These are phyloP conservation scores for Phorcus lineatus DNA, from an alignment of 2,888 invertebrate genomes.

Conservation along the genomic window DNA sequence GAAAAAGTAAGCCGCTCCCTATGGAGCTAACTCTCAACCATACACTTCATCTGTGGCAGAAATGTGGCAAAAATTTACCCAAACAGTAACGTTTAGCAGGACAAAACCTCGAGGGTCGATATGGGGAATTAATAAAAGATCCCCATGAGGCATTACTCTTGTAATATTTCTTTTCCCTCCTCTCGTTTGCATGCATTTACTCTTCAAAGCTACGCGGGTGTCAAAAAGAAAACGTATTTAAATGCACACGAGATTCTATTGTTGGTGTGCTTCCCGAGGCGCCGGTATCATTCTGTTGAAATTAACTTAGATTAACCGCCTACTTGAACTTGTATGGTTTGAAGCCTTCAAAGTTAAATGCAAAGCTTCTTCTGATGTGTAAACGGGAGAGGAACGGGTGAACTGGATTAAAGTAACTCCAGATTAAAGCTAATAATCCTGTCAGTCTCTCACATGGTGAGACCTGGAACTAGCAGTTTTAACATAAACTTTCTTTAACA, in stretches of 20 bases:
- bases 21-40: too few relatives aligned
- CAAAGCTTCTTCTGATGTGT: neutral
- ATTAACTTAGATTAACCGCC: neutral
- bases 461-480: too few relatives aligned
- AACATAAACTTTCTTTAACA: too few relatives aligned
- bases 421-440: too few relatives aligned
- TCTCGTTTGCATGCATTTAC: constrained; percentile 2
- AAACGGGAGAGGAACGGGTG: too few relatives aligned
- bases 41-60: too few relatives aligned
- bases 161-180: neutral
- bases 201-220: neutral
- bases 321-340: neutral
- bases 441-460: too few relatives aligned
- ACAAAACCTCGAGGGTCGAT: neutral
- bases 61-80: too few relatives aligned
- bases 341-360: neutral
- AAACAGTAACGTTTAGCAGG: too few relatives aligned
- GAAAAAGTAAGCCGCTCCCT: too few relatives aligned
- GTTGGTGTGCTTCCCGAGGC: neutral
- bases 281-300: constrained; percentile 1
- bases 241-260: constrained; percentile 1
- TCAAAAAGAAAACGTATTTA: constrained; percentile 4
- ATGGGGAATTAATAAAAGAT: neutral
- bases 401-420: too few relatives aligned
- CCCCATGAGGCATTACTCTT: neutral